Conservation (phyloP, 1,140 invertebrate genomes). For the Pseudomyrmex concolor region DNA sequence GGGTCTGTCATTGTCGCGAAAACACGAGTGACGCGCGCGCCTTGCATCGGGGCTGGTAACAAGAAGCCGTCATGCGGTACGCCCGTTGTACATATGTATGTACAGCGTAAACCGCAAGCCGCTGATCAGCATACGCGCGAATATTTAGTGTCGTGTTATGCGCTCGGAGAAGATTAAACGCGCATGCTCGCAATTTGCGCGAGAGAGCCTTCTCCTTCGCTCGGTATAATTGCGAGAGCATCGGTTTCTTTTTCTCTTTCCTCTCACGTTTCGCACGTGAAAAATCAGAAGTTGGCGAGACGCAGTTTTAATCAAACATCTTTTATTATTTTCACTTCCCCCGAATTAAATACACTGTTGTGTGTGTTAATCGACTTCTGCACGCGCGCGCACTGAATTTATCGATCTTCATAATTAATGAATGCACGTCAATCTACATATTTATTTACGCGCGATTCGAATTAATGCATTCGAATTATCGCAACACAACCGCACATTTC, state of each 20-base stretch:
- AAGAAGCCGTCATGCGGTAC: constrained; percentile 33
- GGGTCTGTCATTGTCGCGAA: constrained; percentile 27
- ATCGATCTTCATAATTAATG: constrained; percentile 48
- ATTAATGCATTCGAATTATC: constrained; percentile 47
- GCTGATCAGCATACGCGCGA: constrained; percentile 40
- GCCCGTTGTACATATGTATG: background rate
- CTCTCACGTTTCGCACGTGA: background rate
- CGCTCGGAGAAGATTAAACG: constrained; percentile 43
- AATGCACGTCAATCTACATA: constrained; percentile 35
- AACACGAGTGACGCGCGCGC: constrained; percentile 5
- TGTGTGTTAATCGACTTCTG: background rate
- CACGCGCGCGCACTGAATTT: constrained; percentile 10
- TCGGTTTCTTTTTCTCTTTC: background rate
- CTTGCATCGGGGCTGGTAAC: constrained; percentile 2
- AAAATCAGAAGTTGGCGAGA: background rate
- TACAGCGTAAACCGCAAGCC: constrained; percentile 45
- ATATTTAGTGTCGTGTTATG: constrained; percentile 51
- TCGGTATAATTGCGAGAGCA: too few relatives aligned
- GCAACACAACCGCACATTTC: constrained; percentile 1
- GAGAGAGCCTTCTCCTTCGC: background rate
- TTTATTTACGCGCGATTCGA: constrained; percentile 42
- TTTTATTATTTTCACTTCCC: background rate
- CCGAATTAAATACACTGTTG: background rate
- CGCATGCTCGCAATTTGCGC: constrained; percentile 32
- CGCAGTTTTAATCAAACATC: background rate